Evolutionary conservation across 2,113 vertebrate species (phyloP).

Genomic region (Ammospiza caudacuta): DNA sequence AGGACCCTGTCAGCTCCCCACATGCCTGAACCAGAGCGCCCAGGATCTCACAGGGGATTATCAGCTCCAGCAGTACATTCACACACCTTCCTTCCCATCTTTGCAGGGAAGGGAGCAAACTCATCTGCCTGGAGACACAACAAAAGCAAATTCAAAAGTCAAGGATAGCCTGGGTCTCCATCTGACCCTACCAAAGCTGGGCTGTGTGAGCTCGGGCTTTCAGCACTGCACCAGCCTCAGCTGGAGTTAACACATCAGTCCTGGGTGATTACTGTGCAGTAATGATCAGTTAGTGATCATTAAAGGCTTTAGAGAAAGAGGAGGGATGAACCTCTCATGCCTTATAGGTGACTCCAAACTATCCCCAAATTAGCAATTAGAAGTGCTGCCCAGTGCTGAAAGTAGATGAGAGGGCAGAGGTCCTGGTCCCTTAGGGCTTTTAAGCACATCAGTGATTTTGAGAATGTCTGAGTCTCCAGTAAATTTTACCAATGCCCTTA

Average conservation of each 20-base stretch:
- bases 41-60: background rate
- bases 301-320: background rate
- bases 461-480: background rate
- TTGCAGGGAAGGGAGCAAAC: background rate
- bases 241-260: background rate
- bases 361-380: background rate
- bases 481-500: background rate
- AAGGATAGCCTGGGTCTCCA: background rate
- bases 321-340: background rate
- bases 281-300: background rate
- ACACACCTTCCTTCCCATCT: background rate
- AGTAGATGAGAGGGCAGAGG: background rate
- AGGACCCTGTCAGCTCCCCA: fast-evolving
- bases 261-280: background rate
- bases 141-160: background rate
- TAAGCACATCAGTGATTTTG: background rate
- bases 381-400: background rate
- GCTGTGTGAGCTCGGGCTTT: background rate
- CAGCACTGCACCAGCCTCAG: background rate
- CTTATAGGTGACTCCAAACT: background rate
- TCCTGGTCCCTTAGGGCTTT: background rate
- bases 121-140: background rate
- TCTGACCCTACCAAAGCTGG: background rate
- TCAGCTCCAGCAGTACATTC: background rate
- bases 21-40: background rate